These are phyloP conservation scores for Neomonachus schauinslandi DNA, from an alignment of 2,113 vertebrate genomes.

Conservation along the genomic window DNA sequence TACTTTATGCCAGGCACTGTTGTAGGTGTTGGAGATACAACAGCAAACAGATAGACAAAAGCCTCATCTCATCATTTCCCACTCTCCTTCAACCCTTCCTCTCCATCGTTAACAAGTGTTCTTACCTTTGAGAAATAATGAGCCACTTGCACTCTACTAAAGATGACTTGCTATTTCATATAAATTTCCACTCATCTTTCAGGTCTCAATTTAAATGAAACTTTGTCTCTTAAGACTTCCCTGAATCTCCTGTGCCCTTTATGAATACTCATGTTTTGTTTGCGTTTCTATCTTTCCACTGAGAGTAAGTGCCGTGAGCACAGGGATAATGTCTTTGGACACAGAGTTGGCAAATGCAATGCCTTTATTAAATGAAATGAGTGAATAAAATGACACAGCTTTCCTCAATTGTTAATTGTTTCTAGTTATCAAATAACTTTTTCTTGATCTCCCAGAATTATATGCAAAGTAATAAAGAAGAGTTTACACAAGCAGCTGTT, in stretches of 20 bases:
- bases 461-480: slow-evolving; percentile 33
- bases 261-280: background rate
- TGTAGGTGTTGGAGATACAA: background rate
- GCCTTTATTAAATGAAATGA: slow-evolving; percentile 8
- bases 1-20: background rate
- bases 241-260: background rate
- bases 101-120: background rate
- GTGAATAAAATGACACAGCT: slow-evolving; percentile 22
- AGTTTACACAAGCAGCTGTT: slow-evolving; percentile 48
- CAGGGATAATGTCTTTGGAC: slow-evolving; percentile 25
- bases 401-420: slow-evolving; percentile 41
- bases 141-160: background rate
- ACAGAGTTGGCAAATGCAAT: background rate
- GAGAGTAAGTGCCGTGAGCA: background rate
- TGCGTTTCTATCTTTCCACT: background rate
- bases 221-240: background rate
- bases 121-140: background rate
- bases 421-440: slow-evolving; percentile 19
- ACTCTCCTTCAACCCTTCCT: background rate
- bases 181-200: slow-evolving; percentile 15
- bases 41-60: background rate
- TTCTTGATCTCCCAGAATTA: slow-evolving; percentile 37
- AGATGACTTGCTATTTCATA: slow-evolving; percentile 4
- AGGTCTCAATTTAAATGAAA: background rate
- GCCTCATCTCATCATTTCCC: background rate